Evolutionary conservation across 92 coral and sea anemone species (phyloP).

Genomic region (Anthopleura xanthogrammica): DNA sequence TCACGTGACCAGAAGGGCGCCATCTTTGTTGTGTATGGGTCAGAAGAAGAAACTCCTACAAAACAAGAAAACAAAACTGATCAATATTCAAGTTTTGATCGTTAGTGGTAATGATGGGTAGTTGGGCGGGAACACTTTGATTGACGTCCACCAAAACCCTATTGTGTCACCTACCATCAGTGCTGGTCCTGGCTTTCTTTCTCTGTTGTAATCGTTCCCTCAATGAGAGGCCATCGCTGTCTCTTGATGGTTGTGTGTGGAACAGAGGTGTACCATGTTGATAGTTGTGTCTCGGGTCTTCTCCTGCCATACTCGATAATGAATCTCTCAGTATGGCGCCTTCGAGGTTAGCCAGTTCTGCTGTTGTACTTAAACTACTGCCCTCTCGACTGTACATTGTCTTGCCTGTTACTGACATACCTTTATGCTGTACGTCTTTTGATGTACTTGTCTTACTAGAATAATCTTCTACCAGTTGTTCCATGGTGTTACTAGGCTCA

Average conservation of each 20-base stretch:
- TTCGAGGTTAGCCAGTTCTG: neutral
- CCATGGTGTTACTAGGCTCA: neutral
- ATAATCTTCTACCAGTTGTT: conserved; percentile 22
- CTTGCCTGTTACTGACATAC: neutral
- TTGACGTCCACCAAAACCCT: no score
- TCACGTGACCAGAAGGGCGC: conserved; percentile 7
- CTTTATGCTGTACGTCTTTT: neutral
- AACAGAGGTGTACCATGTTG: neutral
- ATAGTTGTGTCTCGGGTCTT: conserved; percentile 8
- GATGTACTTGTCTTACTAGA: neutral
- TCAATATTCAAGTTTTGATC: neutral
- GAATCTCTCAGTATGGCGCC: neutral
- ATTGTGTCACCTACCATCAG: conserved; percentile 4
- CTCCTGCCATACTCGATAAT: neutral
- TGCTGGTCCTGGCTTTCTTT: neutral
- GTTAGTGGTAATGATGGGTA: neutral
- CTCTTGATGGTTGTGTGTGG: conserved; percentile 31
- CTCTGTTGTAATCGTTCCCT: conserved; percentile 19
- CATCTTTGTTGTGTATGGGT: neutral
- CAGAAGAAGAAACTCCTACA: conserved; percentile 1
- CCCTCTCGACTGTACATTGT: neutral
- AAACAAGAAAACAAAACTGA: neutral
- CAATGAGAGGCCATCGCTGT: conserved; percentile 19
- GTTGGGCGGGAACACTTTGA: no score
- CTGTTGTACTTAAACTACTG: neutral